phyloP scores from a whole-genome alignment of 1,140 invertebrate species.

The Pseudomyrmex dendroicus region DNA sequence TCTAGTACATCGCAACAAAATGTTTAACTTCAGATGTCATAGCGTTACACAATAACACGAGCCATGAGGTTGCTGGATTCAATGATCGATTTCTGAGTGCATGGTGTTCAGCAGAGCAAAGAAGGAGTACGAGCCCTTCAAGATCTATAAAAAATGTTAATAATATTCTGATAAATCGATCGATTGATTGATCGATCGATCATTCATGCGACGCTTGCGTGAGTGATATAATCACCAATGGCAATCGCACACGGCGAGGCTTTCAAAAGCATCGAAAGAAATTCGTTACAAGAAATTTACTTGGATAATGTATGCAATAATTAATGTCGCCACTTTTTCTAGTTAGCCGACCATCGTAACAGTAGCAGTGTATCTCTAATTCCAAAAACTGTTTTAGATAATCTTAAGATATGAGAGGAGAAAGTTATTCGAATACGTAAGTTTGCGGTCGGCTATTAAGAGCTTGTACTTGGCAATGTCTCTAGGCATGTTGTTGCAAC shows the following conservation, averaged over 20 bases:
- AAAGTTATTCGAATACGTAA: neutral
- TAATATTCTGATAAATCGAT: neutral
- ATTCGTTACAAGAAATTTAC: neutral
- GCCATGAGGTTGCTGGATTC: neutral
- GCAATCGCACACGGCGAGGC: neutral
- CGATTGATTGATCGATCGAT: neutral
- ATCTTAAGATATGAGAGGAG: neutral
- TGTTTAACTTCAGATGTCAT: neutral
- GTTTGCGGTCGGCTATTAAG: neutral
- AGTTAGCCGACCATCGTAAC: neutral
- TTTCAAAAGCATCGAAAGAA: neutral
- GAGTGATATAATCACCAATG: constrained; percentile 20
- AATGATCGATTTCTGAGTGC: constrained; percentile 30
- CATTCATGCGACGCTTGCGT: neutral
- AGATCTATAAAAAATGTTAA: constrained; percentile 53
- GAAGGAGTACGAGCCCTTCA: constrained; percentile 62
- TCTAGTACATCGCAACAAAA: neutral
- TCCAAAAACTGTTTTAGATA: neutral
- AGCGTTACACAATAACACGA: neutral
- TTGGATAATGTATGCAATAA: neutral
- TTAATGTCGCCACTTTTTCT: neutral
- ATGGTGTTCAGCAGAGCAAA: constrained; percentile 64
- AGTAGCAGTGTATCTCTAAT: neutral
- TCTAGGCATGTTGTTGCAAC: constrained; percentile 16
- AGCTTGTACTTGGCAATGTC: constrained; percentile 1